Conservation (phyloP, 2,797 vertebrate genomes). For the Parambassis ranga region DNA sequence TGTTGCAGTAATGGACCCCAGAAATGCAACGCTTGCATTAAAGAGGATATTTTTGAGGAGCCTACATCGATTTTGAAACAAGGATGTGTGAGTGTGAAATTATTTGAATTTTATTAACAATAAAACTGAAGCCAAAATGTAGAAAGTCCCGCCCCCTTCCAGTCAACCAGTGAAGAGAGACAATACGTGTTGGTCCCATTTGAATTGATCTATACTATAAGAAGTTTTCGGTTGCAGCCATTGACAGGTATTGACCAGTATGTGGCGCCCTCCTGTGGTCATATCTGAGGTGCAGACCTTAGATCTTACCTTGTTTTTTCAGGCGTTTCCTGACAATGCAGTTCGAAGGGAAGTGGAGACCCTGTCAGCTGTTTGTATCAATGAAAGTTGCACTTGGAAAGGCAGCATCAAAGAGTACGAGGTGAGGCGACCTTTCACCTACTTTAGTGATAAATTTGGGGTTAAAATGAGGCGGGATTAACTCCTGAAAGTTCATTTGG, state of each 20-base stretch:
- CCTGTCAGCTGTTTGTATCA: slow-evolving; percentile 87
- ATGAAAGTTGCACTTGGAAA: slow-evolving; percentile 90
- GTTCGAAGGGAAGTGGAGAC: slow-evolving; percentile 96
- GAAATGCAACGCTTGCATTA: slow-evolving; percentile 91
- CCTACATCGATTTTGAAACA: slow-evolving; percentile 89
- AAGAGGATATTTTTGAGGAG: slow-evolving; percentile 93
- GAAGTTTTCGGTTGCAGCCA: no score
- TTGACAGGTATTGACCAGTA: no score
- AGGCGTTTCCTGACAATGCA: slow-evolving; percentile 98
- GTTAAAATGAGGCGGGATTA: no score
- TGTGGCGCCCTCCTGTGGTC: no score
- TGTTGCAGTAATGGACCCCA: slow-evolving; percentile 88
- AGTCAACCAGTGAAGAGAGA: no score
- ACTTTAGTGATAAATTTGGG: background rate
- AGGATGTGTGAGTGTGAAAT: slow-evolving; percentile 83
- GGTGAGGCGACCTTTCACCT: slow-evolving; percentile 69
- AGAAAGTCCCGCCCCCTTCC: no score
- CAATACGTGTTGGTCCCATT: no score
- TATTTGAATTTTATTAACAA: no score
- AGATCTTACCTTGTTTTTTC: background rate
- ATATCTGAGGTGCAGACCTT: no score
- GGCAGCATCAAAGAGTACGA: slow-evolving; percentile 95
- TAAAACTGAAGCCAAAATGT: no score
- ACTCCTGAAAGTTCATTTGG: no score
- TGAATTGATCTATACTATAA: no score